Evolutionary conservation across 2,113 vertebrate genomes (phyloP).

Genomic region (pig (Sus scrofa)): DNA sequence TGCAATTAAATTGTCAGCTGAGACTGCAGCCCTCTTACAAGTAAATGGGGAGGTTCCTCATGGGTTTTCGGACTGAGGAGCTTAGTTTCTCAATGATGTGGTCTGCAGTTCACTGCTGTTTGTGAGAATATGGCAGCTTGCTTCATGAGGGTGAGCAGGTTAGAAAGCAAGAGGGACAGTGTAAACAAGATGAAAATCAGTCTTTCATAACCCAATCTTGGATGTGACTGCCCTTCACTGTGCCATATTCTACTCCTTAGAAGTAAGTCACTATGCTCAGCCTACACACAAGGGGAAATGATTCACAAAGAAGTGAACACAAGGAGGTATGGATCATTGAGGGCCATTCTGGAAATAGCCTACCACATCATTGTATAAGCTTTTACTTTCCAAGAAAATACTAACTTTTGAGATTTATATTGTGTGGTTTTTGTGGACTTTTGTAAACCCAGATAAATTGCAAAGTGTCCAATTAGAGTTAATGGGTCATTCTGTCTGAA

Average conservation of each 20-base stretch:
- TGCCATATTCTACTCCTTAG: background rate
- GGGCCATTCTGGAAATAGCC: background rate
- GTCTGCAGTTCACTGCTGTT: background rate
- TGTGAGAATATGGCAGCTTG: background rate
- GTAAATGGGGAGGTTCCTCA: background rate
- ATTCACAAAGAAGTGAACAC: background rate
- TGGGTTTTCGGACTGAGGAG: background rate
- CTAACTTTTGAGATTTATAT: background rate
- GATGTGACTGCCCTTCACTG: background rate
- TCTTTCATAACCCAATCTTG: background rate
- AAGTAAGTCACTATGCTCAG: background rate
- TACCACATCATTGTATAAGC: background rate
- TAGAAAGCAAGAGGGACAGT: background rate
- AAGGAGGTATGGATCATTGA: background rate
- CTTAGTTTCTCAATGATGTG: background rate
- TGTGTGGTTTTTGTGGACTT: background rate
- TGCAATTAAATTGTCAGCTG: background rate
- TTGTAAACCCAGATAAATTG: conserved; percentile 9
- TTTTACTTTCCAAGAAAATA: conserved; percentile 27
- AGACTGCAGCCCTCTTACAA: background rate
- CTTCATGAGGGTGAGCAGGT: background rate
- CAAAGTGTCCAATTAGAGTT: background rate
- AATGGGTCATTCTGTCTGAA: background rate
- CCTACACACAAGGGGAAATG: background rate
- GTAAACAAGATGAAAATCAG: background rate